Conservation (phyloP, 1,140 invertebrate genomes). For the Scaptodrosophila lebanonensis region DNA sequence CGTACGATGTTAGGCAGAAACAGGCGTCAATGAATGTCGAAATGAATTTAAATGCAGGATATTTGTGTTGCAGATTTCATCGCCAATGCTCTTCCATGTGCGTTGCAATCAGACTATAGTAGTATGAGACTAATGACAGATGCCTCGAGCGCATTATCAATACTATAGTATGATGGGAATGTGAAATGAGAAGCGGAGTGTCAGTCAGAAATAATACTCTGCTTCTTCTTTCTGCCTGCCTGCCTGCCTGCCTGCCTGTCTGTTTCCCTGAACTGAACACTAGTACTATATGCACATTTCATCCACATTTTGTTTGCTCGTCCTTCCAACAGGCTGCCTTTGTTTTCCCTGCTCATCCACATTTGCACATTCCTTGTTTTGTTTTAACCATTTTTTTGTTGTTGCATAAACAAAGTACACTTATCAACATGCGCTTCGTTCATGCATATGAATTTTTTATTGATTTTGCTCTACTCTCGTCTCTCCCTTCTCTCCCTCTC, state of each 20-base stretch:
- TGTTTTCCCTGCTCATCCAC: slow-evolving; percentile 63
- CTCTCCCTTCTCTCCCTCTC: slow-evolving; percentile 21
- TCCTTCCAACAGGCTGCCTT: slow-evolving; percentile 66
- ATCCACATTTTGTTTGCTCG: slow-evolving; percentile 57
- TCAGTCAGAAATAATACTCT: too few species aligned
- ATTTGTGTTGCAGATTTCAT: too few species aligned
- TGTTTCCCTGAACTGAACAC: slow-evolving; percentile 38
- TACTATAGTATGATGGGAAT: too few species aligned
- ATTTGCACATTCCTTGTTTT: neutral
- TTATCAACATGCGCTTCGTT: slow-evolving; percentile 29
- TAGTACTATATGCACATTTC: too few species aligned
- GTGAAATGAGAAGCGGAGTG: too few species aligned
- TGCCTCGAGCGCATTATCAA: too few species aligned
- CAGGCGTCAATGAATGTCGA: too few species aligned
- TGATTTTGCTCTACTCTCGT: slow-evolving; percentile 45
- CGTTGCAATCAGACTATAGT: too few species aligned
- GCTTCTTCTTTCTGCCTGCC: slow-evolving; percentile 17
- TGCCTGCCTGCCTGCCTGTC: slow-evolving; percentile 6
- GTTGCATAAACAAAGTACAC: slow-evolving; percentile 29
- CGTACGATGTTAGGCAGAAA: too few species aligned
- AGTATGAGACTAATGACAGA: too few species aligned
- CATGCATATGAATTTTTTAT: slow-evolving; percentile 73
- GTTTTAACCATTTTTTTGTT: slow-evolving; percentile 23
- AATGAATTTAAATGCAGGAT: too few species aligned
- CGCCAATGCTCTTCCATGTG: too few species aligned